Evolutionary conservation across 2,113 vertebrate genomes (phyloP), one percentile per base, ranked within the genome.

Genomic region (Melanotaenia duboulayi): DNA sequence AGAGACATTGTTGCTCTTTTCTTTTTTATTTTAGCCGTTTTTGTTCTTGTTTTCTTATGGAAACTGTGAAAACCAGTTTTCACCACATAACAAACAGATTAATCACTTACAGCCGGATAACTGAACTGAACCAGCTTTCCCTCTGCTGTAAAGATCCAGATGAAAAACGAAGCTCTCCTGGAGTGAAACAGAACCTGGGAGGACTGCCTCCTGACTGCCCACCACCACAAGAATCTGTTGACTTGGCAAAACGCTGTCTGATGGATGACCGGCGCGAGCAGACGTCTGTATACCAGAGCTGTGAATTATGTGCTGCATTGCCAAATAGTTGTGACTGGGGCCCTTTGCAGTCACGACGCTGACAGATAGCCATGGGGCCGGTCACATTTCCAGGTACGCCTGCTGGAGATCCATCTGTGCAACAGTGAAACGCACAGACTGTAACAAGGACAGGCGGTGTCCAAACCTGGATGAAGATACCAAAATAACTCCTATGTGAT

Each of bases 291-390:
- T 65, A 62, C 80, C 51, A 62, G 54, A 77, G 82, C 76, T 63
- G 55, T 67, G 77, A 87, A 86, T 83, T 71, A 88, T 88, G 84
- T 91, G 91, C 87, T 89, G 87, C 85, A 65, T 80, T 56, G 89
- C 71, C 79, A 90, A 82, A 87, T 89, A 76, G 76, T 74, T 90
- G 54, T 80, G 81, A 78, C 56, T 11, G 66, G 76, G 74, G 40
- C 74, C 73, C 75, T 70, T 70, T 25, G 23, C 35, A 7, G 63
- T 51, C 77, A 20, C 22, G 16, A 14, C 19, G 58, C 71, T 81
- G 85, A 84, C 61, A 57, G 85, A 71, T 57, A 39, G 48, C 61
- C 76, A 11, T 39, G 1, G 63, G 67, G 67, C 56, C 3, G 42
- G 49, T 76, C 68, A 58, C 63, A 28, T 65, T 56, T 74, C 74